A percentile compares a stretch with the other conserved stretches of the same genome.
Conservation (phyloP, 1,140 invertebrate genomes). For the Trachelipus rathkii region DNA sequence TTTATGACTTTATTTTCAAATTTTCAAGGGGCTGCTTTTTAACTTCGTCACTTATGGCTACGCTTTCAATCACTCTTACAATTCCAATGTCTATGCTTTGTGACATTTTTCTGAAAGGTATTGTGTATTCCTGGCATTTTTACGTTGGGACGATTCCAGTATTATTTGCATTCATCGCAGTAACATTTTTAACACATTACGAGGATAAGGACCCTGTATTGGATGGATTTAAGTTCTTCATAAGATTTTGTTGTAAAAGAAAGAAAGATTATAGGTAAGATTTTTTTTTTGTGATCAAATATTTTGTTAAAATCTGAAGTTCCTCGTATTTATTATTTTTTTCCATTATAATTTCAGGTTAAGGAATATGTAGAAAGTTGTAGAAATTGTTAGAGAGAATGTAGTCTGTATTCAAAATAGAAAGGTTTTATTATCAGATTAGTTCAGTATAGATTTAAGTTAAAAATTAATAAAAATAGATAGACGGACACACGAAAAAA, state of each 20-base stretch:
- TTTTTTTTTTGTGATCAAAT: not conserved
- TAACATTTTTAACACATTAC: constrained; percentile 70
- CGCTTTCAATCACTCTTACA: constrained; percentile 72
- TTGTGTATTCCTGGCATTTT: constrained; percentile 69
- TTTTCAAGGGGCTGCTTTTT: constrained; percentile 77
- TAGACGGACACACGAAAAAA: too few species aligned
- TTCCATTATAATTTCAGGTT: too few species aligned
- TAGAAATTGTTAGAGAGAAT: not conserved
- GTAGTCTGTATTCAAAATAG: not conserved
- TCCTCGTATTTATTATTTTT: not conserved
- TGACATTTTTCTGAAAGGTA: constrained; percentile 70
- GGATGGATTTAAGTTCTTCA: constrained; percentile 7
- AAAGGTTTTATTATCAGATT: too few species aligned
- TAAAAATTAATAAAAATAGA: too few species aligned
- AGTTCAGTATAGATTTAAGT: too few species aligned
- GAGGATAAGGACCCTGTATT: constrained; percentile 78
- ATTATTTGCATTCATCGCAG: constrained; percentile 69
- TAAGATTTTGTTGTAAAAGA: not conserved
- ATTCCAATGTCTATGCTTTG: constrained; percentile 80
- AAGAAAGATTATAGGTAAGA: not conserved
- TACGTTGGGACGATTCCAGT: constrained; percentile 75
- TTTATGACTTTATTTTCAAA: constrained; percentile 7
- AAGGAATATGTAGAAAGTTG: not conserved
- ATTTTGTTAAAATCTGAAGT: not conserved
- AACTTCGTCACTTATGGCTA: constrained; percentile 80